phyloP scores from a whole-genome alignment of 1,140 invertebrate genomes.

The Neuroterus valhalla region DNA sequence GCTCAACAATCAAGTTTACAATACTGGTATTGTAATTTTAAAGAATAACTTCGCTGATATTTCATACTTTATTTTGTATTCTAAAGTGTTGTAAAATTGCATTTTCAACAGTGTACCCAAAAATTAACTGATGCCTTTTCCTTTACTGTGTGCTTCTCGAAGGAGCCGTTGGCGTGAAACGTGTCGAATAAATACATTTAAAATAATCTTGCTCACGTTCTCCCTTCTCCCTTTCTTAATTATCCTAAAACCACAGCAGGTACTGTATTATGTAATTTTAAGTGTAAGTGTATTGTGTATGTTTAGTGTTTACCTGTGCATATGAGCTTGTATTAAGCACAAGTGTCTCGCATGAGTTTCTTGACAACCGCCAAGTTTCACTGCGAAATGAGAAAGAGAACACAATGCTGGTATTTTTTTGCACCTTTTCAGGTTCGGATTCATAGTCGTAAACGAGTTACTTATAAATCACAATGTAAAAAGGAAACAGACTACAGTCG shows the following conservation, averaged over 20 bases:
- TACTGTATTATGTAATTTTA: constrained; percentile 24
- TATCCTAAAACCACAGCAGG: constrained; percentile 22
- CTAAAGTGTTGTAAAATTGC: too few relatives aligned
- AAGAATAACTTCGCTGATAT: too few relatives aligned
- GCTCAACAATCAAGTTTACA: too few relatives aligned
- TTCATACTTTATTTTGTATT: too few relatives aligned
- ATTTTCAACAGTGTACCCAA: too few relatives aligned
- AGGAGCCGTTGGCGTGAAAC: too few relatives aligned
- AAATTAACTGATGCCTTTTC: background rate
- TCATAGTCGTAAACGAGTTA: constrained; percentile 16
- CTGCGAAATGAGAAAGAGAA: too few relatives aligned
- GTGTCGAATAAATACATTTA: constrained; percentile 17
- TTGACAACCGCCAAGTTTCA: too few relatives aligned
- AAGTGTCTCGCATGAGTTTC: background rate
- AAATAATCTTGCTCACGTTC: constrained; percentile 17
- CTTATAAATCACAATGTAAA: constrained; percentile 17
- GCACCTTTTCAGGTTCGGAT: constrained; percentile 22
- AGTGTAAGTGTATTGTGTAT: background rate
- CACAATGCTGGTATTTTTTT: constrained; percentile 23
- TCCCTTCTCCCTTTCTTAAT: background rate
- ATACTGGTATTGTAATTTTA: too few relatives aligned
- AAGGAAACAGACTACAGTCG: too few relatives aligned
- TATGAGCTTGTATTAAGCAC: background rate
- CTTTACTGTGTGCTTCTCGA: background rate
- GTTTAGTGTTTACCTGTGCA: background rate